A percentile compares a stretch with the other conserved stretches of the same genome.
Conservation (phyloP, 2,797 vertebrate species). For the Anisognathus igniventris region DNA sequence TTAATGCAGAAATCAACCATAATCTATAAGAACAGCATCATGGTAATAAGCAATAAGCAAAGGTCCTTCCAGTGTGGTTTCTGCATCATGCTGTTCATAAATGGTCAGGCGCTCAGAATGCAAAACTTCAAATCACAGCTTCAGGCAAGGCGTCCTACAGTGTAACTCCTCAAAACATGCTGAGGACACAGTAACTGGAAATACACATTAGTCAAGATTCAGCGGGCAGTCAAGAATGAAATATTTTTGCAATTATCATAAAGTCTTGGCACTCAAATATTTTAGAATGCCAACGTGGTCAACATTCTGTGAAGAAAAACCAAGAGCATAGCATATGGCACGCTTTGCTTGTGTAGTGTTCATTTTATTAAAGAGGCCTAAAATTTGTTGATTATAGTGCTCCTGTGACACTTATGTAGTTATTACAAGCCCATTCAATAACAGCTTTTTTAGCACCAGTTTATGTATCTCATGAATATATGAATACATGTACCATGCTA, state of each 20-base stretch:
- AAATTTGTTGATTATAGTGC: not conserved
- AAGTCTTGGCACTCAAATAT: not conserved
- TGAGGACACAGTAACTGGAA: not conserved
- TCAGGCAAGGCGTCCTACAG: not conserved
- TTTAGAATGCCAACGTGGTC: not conserved
- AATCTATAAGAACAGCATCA: slow-evolving; percentile 84
- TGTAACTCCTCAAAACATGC: not conserved
- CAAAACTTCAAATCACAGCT: not conserved
- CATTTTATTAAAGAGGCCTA: not conserved
- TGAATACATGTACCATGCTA: not conserved
- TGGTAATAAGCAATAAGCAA: slow-evolving; percentile 88
- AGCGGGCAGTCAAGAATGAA: not conserved
- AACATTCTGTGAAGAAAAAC: not conserved
- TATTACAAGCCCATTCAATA: not conserved
- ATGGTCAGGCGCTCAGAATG: slow-evolving; percentile 63
- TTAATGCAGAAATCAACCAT: slow-evolving; percentile 83
- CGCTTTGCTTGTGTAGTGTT: not conserved
- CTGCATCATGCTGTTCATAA: slow-evolving; percentile 85
- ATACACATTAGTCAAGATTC: not conserved
- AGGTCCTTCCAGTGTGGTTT: slow-evolving; percentile 85
- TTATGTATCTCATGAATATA: not conserved
- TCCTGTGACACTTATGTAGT: not conserved
- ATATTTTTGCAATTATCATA: not conserved
- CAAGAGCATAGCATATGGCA: not conserved
- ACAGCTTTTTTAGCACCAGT: not conserved